A percentile compares a stretch with the other conserved stretches of the same genome.
These are phyloP conservation scores for Propithecus coquereli DNA, from an alignment of 2,113 vertebrate species.

Conservation along the genomic window DNA sequence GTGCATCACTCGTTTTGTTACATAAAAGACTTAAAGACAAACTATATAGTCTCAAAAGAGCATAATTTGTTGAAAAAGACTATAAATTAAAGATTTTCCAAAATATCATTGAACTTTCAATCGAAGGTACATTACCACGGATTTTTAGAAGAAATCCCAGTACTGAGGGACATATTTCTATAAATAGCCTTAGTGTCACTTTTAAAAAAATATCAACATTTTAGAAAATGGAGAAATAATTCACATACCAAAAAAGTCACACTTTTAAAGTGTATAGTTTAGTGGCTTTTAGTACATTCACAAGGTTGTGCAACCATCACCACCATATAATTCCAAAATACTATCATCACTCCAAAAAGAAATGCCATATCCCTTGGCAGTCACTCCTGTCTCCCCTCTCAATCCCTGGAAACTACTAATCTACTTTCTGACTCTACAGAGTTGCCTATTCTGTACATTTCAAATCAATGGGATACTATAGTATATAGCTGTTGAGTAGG, in stretches of 20 bases:
- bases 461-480: neutral
- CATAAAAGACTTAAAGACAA: neutral
- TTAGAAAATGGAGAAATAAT: neutral
- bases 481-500: neutral
- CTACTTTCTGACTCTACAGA: neutral
- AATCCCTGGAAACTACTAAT: neutral
- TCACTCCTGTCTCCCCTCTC: neutral
- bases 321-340: neutral
- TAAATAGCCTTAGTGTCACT: neutral
- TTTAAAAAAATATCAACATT: neutral
- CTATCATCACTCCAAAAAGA: neutral
- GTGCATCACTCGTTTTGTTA: neutral
- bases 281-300: neutral
- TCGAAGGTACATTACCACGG: neutral
- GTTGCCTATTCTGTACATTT: neutral
- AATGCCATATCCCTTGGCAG: neutral
- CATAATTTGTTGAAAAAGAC: neutral
- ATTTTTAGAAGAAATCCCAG: slow-evolving; percentile 23
- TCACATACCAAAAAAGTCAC: neutral
- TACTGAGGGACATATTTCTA: neutral
- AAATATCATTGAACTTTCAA: neutral
- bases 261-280: neutral
- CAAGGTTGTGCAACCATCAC: neutral
- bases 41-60: neutral
- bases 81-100: neutral